Base-by-base conservation (phyloP, 2,113 vertebrate species). In the human (Homo sapiens) region DNA sequence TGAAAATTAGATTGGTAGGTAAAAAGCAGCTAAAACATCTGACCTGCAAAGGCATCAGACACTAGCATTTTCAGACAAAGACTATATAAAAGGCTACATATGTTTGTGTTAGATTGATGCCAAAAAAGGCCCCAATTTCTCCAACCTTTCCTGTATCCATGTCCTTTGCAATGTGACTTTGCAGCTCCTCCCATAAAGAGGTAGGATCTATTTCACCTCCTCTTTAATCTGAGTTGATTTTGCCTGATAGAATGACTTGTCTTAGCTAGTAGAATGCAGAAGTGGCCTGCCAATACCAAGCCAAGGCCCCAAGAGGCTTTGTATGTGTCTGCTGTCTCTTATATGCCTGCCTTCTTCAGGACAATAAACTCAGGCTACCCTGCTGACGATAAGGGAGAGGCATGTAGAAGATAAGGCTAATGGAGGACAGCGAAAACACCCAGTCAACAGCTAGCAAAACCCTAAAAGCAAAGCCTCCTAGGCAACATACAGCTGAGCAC, bases 41-140 rank as follows among this genome's bases (percentile, higher is more conserved):
- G n/a, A 72, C 32, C 45, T 94, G 68, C 25, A 86, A 83, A 88
- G 30, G 6, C 12, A 50, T 80, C 52, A 48, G 17, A 66, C 27
- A 48, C 55, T 90, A 84, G n/a, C 23, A 40, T 95, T 97, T 35
- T 81, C 55, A 93, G 80, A 84, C 38, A 64, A 85, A 82, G 7
- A 57, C 40, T 90, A 32, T 57, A 81, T 32, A 32, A 86, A 75
- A 86, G 32, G 8, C 45, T 68, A 68, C 22, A 22, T 81, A 23
- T n/a, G 5, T 83, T 45, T 79, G 50, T 73, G 66, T 32, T 79
- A 73, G 23, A 43, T 70, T 38, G 16, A 70, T 45, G 83, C 55
- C 11, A 43, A 50, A 50, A 75, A 66, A 16, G 16, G 20, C 12
- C 61, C 30, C 27, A 52, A 32, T 16, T 81, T 40, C 78, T 52